Conservation (phyloP, 2,113 vertebrate genomes). For the Chaetodon trifascialis region DNA sequence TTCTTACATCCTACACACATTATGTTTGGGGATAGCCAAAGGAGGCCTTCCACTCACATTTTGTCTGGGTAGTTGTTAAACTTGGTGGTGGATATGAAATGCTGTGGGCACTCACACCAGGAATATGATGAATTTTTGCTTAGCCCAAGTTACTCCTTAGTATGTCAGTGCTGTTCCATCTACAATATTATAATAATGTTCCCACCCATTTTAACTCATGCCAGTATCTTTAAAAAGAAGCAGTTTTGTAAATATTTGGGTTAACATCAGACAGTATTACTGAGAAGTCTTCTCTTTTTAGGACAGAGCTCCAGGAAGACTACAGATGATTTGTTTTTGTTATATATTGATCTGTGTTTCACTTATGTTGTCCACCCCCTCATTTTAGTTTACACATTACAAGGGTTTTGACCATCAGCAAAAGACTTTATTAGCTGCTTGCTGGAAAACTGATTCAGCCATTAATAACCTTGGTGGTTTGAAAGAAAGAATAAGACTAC, state of each 20-base stretch:
- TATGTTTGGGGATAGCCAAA: conserved; percentile 23
- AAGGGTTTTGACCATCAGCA: background rate
- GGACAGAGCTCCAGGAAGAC: background rate
- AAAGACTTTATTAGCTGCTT: background rate
- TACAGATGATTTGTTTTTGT: background rate
- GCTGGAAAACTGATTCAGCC: background rate
- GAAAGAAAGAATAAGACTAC: conserved; percentile 7
- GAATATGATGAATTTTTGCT: background rate
- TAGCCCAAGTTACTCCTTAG: background rate
- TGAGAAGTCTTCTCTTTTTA: background rate
- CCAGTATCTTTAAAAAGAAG: background rate
- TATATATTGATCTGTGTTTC: too few relatives aligned
- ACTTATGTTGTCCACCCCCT: background rate
- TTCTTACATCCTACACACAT: conserved; percentile 34
- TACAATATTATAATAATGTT: background rate
- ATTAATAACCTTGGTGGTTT: conserved; percentile 12
- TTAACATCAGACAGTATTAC: background rate
- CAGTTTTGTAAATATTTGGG: background rate
- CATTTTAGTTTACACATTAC: background rate
- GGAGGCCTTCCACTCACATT: conserved; percentile 38
- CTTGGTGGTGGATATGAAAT: background rate
- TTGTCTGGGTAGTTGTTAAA: conserved; percentile 10
- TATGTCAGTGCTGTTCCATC: background rate
- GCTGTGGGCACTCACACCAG: background rate
- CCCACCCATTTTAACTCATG: background rate